A percentile compares a stretch with the other conserved stretches of the same genome.
Evolutionary conservation across 2,888 invertebrate genomes (phyloP).

Genomic region (Prosopocoilus inquinatus): DNA sequence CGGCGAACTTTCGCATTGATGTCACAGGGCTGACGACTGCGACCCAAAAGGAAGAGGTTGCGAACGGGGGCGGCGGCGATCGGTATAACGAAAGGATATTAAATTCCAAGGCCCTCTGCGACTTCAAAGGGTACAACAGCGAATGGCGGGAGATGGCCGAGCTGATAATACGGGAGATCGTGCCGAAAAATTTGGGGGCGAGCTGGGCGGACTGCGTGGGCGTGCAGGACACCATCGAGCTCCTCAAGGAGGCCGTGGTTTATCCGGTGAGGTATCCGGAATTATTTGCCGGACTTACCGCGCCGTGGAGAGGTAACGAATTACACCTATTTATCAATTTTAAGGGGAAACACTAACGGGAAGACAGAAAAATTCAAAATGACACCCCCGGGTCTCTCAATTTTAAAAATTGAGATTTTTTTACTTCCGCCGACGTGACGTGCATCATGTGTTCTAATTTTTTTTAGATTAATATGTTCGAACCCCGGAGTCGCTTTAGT

Average conservation of each 20-base stretch:
- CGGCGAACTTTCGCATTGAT: constrained; percentile 12
- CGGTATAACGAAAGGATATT: constrained; percentile 1
- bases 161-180: constrained; percentile 61
- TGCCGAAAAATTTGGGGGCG: constrained; percentile 46
- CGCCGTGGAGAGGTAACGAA: constrained; percentile 87
- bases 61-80: not conserved
- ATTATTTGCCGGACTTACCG: constrained; percentile 63
- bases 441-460: no score
- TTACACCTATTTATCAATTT: no score
- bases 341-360: no score
- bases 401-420: no score
- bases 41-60: not conserved
- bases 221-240: constrained; percentile 68
- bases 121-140: constrained; percentile 45
- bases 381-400: no score
- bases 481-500: no score
- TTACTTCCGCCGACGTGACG: no score
- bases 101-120: constrained; percentile 28
- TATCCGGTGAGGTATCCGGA: constrained; percentile 75
- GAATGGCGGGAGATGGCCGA: constrained; percentile 69
- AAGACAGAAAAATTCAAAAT: no score
- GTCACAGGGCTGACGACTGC: constrained; percentile 12
- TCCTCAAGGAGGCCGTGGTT: constrained; percentile 83
- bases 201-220: constrained; percentile 83
- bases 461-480: no score